Evolutionary conservation across 2,888 invertebrate species (phyloP), one percentile per base, ranked within the genome.

Genomic region (Linyphia triangularis): DNA sequence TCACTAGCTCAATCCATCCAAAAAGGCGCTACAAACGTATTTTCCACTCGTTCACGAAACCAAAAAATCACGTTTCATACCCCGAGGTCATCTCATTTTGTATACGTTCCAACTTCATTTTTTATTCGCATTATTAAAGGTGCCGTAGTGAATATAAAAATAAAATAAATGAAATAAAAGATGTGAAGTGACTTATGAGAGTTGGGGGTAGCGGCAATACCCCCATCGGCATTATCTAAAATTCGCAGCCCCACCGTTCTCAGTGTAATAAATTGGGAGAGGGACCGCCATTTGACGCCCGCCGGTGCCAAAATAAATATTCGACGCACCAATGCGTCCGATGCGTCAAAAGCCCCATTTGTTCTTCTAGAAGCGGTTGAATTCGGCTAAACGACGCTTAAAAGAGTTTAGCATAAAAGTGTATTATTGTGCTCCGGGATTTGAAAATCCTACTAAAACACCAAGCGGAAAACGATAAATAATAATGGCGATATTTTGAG

Each of bases 221-320:
- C 63, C 70, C 51, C 59, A 26, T 61, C 61, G 70, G 70, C 78
- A 78, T 85, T 85, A 85, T 85, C 85, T 85, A 72, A 85, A 85
- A 85, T 78, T 78, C 85, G 33, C 85, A 85, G 78, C 51, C 69
- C 59, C 67, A 3, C 26, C 37, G 26, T 75, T 28, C n/a, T 63
- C 30, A 33, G 63, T 1, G 85, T 85, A 85, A 85, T 85, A 78
- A 85, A 85, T 85, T 79, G 78, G 63, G 69, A 78, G 30, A 22
- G 78, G 78, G 85, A 78, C 78, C 84, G 30, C 75, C 51, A 67
- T 65, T 84, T 67, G 85, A 77, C 43, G 77, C 69, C 59, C 51
- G 67, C 69, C 69, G 75, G 77, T 63, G 78, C 61, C 37, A 85
- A 81, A 85, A 85, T 85, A 85, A 85, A 85, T 85, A 78, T 78